Evolutionary conservation across 2,797 vertebrate species (phyloP).

Genomic region (Emys orbicularis): DNA sequence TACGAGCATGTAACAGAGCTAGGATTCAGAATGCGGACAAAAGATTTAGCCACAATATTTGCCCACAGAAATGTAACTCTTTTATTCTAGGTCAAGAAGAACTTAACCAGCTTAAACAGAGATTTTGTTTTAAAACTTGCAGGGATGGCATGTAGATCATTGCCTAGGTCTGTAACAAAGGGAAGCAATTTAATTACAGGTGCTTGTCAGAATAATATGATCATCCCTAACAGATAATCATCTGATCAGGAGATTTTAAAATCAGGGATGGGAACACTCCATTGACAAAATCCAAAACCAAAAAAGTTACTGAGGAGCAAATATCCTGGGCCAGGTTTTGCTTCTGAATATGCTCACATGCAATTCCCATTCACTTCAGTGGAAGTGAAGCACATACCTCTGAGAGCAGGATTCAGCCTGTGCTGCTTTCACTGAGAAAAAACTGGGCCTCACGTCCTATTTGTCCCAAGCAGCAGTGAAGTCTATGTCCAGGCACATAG

Average conservation of each 20-base stretch:
- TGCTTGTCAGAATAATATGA: not conserved
- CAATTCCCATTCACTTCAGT: not conserved
- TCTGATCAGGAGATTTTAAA: not conserved
- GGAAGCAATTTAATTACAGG: fast-evolving
- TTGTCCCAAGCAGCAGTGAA: conserved; percentile 40
- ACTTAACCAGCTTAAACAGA: not conserved
- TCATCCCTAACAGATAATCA: not conserved
- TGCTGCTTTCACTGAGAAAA: conserved; percentile 28
- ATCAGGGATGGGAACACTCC: not conserved
- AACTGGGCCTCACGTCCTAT: not conserved
- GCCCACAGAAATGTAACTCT: not conserved
- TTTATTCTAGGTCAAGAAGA: not conserved
- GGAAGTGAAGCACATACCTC: not conserved
- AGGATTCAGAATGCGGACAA: not conserved
- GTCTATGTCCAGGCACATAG: not conserved
- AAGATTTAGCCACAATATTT: not conserved
- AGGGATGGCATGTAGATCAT: not conserved
- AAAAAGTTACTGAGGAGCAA: conserved; percentile 43
- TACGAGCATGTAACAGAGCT: fast-evolving
- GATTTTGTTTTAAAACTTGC: not conserved
- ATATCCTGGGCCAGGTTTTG: conserved; percentile 19
- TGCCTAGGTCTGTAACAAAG: not conserved
- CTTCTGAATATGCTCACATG: conserved; percentile 46
- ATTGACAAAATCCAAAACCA: not conserved
- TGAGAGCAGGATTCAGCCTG: not conserved